A percentile compares a stretch with the other conserved stretches of the same genome.
Evolutionary conservation across 2,113 vertebrate species (phyloP).

Genomic region (Sylvietta virens): DNA sequence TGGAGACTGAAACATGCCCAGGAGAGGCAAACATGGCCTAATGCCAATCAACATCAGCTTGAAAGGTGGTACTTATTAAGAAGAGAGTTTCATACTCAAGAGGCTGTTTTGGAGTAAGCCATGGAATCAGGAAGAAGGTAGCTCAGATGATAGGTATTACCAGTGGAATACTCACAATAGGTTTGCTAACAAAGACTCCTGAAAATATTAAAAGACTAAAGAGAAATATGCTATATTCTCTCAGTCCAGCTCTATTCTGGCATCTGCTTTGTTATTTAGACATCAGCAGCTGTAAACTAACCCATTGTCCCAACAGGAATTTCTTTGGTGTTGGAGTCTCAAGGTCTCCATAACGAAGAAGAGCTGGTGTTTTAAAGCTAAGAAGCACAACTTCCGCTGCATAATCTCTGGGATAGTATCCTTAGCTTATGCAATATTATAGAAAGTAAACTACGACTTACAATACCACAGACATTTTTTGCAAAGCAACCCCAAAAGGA

Average conservation of each 20-base stretch:
- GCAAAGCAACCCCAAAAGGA: not conserved
- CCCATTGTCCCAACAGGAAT: not conserved
- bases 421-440: not conserved
- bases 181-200: not conserved
- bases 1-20: conserved; percentile 16
- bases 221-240: not conserved
- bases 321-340: not conserved
- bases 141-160: not conserved
- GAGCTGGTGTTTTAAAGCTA: not conserved
- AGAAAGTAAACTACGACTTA: not conserved
- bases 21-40: not conserved
- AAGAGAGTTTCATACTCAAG: not conserved
- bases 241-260: not conserved
- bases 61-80: conserved; percentile 38
- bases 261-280: not conserved
- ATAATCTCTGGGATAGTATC: not conserved
- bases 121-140: not conserved
- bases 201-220: not conserved
- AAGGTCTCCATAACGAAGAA: not conserved
- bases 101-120: not conserved
- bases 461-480: not conserved
- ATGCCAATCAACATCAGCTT: conserved; percentile 2
- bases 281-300: not conserved
- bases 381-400: not conserved
- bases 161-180: not conserved